Evolutionary conservation across 2,797 vertebrate species (phyloP).

Genomic region (Hephaestus fuliginosus): DNA sequence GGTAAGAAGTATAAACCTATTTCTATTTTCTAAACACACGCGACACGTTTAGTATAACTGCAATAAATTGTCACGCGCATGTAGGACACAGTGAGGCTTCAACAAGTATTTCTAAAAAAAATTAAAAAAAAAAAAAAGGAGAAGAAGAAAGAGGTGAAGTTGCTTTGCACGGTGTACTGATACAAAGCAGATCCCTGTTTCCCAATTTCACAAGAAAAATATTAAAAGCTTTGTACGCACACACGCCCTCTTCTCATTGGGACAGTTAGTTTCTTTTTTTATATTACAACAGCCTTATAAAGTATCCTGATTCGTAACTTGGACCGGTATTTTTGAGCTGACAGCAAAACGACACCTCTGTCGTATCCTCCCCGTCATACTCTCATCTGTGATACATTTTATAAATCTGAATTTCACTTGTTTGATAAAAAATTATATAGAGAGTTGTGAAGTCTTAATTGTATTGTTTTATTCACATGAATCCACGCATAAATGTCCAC

Average conservation of each 20-base stretch:
- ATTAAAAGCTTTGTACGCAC: conserved; percentile 5
- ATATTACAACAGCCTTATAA: conserved; percentile 31
- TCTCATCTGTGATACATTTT: conserved; percentile 42
- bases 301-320: conserved; percentile 12
- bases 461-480: conserved; percentile 32
- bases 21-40: conserved; percentile 20
- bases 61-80: conserved; percentile 27
- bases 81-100: conserved; percentile 16
- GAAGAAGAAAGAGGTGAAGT: conserved; percentile 26
- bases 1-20: conserved; percentile 11
- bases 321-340: conserved; percentile 34
- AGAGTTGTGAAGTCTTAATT: conserved; percentile 1
- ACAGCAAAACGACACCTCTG: conserved; percentile 36
- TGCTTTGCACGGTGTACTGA: conserved; percentile 25
- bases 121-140: conserved; percentile 3
- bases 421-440: background rate
- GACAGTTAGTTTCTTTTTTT: conserved; percentile 49
- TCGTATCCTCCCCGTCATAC: conserved; percentile 15
- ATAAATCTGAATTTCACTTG: conserved; percentile 34
- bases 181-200: conserved; percentile 41
- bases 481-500: background rate
- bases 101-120: conserved; percentile 36
- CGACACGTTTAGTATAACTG: background rate
- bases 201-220: conserved; percentile 24
- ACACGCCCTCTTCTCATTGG: background rate